Conservation (phyloP, 2,888 invertebrate species). For the Heliconius erato region DNA sequence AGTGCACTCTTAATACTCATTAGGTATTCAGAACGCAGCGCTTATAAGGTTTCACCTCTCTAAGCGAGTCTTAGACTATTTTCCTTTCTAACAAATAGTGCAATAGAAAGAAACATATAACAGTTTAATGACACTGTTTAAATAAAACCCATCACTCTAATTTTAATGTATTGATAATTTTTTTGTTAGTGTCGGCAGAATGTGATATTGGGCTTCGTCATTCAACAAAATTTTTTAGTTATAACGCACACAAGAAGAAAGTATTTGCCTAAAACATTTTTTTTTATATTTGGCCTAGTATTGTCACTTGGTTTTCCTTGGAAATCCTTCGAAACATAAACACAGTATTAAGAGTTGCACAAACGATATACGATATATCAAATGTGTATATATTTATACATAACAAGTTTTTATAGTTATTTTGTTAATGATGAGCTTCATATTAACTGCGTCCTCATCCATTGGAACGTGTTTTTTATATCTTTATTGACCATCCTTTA, state of each 20-base stretch:
- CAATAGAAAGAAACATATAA: not conserved
- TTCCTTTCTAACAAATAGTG: constrained; percentile 37
- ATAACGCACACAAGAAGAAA: too few relatives aligned
- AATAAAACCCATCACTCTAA: not conserved
- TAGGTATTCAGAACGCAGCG: constrained; percentile 51
- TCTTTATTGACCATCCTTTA: constrained; percentile 9
- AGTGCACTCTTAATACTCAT: constrained; percentile 49
- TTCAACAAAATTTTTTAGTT: too few relatives aligned
- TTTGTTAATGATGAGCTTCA: not conserved
- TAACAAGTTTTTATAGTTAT: not conserved
- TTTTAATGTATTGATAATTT: not conserved
- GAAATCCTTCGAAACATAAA: not conserved
- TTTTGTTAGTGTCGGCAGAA: not conserved
- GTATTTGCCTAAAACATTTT: too few relatives aligned
- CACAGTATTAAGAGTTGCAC: too few relatives aligned
- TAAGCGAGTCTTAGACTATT: constrained; percentile 47
- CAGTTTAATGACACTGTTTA: not conserved
- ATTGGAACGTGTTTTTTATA: not conserved
- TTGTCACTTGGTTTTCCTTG: not conserved
- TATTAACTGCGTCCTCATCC: not conserved
- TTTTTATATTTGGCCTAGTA: not conserved
- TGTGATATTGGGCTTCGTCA: not conserved
- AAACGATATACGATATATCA: too few relatives aligned
- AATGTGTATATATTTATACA: too few relatives aligned
- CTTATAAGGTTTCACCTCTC: constrained; percentile 49